Percentiles rank a stretch among this genome's conserved stretches.
These are phyloP conservation scores for Miltochrista miniata DNA, from an alignment of 2,888 invertebrate genomes.

Conservation along the genomic window DNA sequence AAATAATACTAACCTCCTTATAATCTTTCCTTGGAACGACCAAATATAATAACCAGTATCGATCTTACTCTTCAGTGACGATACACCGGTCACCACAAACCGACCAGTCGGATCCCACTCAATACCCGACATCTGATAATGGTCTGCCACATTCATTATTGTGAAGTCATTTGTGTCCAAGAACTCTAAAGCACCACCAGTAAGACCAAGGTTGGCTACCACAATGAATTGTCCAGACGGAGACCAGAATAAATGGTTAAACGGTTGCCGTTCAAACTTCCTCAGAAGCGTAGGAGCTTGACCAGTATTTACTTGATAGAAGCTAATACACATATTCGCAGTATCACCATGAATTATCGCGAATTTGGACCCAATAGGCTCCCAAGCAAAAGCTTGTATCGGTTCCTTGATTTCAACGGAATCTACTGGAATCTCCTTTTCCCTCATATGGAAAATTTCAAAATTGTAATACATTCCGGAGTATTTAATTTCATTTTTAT, in stretches of 20 bases:
- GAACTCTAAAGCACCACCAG: conserved; percentile 96
- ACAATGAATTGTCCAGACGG: conserved; percentile 98
- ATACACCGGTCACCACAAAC: conserved; percentile 97
- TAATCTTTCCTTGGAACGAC: conserved; percentile 95
- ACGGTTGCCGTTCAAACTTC: conserved; percentile 94
- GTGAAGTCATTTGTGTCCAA: conserved; percentile 98
- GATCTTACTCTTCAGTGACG: conserved; percentile 97
- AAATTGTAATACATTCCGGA: conserved; percentile 99
- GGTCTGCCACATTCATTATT: conserved; percentile 96
- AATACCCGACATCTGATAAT: conserved; percentile 97
- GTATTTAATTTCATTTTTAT: conserved; percentile 96
- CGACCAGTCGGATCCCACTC: conserved; percentile 99
- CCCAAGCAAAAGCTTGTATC: conserved; percentile 98
- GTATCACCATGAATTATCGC: conserved; percentile 97
- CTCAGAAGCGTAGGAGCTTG: conserved; percentile 94
- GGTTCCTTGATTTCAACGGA: conserved; percentile 97
- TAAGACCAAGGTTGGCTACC: conserved; percentile 92
- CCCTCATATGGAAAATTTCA: conserved; percentile 99
- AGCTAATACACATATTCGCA: conserved; percentile 92
- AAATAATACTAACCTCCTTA: conserved; percentile 68
- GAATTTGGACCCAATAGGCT: conserved; percentile 97
- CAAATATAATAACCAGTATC: conserved; percentile 97
- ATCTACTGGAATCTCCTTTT: conserved; percentile 98
- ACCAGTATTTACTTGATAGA: conserved; percentile 94
- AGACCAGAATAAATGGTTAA: conserved; percentile 98